These are phyloP conservation scores for Lasaia peninsularis DNA, from an alignment of 1,140 invertebrate species.

Conservation along the genomic window DNA sequence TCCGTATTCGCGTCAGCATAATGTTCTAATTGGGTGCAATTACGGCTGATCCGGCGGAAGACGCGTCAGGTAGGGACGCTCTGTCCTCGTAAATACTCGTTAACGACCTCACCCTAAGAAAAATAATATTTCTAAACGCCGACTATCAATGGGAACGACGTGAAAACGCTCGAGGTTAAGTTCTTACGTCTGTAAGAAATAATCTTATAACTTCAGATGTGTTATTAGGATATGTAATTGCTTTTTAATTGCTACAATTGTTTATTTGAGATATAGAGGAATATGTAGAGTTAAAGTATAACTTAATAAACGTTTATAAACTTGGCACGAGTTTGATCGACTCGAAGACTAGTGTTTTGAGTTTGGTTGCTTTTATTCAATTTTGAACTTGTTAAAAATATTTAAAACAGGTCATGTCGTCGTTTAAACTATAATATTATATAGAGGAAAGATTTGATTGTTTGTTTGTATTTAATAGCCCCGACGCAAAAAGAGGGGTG, in stretches of 20 bases:
- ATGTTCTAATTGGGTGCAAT: conserved; percentile 74
- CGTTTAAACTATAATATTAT: no score
- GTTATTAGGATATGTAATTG: not conserved
- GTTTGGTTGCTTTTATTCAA: no score
- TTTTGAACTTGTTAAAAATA: no score
- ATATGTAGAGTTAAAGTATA: no score
- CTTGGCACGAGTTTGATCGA: no score
- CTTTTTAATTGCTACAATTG: not conserved
- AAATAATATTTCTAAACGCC: conserved; percentile 70
- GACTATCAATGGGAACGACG: conserved; percentile 56
- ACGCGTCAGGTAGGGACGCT: conserved; percentile 64
- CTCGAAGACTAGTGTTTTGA: no score
- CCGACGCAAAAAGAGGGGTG: no score
- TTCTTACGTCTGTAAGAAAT: conserved; percentile 54
- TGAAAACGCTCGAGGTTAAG: conserved; percentile 57
- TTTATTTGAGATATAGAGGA: no score
- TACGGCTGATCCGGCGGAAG: conserved; percentile 61
- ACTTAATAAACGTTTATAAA: no score
- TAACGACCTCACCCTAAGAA: conserved; percentile 64
- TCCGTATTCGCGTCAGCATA: conserved; percentile 73
- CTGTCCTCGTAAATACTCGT: conserved; percentile 72
- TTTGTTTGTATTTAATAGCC: no score
- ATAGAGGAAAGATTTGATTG: no score
- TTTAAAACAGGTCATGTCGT: no score
- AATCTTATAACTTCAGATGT: conserved; percentile 30